These are phyloP conservation scores for Cordilura impudica DNA, from an alignment of 2,888 invertebrate genomes.

Conservation along the genomic window DNA sequence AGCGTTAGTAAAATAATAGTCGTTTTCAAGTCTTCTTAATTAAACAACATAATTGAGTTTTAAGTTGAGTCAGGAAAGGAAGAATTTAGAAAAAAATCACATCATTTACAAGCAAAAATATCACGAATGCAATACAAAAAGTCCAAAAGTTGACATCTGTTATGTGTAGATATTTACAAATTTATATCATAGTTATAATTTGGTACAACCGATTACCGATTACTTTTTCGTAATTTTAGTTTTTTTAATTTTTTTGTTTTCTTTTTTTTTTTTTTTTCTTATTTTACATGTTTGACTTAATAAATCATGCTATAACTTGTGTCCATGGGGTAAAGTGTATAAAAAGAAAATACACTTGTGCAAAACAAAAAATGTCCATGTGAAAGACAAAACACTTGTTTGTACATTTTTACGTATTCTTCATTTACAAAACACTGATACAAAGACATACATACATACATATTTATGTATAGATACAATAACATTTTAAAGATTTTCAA, in stretches of 20 bases:
- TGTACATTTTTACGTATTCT: slow-evolving; percentile 9
- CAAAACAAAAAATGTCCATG: slow-evolving; percentile 11
- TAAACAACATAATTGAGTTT: too few species aligned
- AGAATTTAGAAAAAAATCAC: too few species aligned
- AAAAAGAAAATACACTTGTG: slow-evolving; percentile 32
- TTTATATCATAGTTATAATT: not conserved
- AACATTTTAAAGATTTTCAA: not conserved
- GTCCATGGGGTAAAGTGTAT: slow-evolving; percentile 42
- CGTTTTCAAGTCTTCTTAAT: too few species aligned
- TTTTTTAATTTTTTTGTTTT: not conserved
- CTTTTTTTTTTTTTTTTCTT: not conserved
- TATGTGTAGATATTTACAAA: too few species aligned
- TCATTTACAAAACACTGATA: not conserved
- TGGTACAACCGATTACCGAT: not conserved
- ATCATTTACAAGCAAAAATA: too few species aligned
- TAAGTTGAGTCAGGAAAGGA: too few species aligned
- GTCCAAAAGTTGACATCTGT: too few species aligned
- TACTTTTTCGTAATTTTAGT: not conserved
- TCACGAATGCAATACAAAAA: too few species aligned
- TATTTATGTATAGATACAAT: slow-evolving; percentile 10
- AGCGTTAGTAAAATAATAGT: too few species aligned
- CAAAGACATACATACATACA: not conserved
- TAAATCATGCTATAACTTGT: slow-evolving; percentile 21
- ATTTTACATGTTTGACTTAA: slow-evolving; percentile 12
- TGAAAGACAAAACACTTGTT: slow-evolving; percentile 43